Base-by-base conservation (phyloP, 2,888 invertebrate species). In the Chouioia cunea region DNA sequence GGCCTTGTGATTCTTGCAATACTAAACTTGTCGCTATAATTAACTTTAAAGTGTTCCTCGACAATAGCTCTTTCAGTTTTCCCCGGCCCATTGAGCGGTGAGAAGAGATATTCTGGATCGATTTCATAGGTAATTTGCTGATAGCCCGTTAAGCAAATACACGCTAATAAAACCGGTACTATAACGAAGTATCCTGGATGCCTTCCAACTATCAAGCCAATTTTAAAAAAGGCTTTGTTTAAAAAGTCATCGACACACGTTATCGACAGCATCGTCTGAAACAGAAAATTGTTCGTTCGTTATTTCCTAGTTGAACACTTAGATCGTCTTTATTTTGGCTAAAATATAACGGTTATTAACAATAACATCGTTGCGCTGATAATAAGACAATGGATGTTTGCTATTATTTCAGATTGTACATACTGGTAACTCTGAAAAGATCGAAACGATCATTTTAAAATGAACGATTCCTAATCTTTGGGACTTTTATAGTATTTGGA, bases 41-140 rank as follows among this genome's bases (percentile, higher is more conserved):
- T 96, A 71, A 95, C 93, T 88, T 94, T 95, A 86, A 97, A 97
- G 80, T 90, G 89, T 76, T 91, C 89, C 82, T 96, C 96, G 15
- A 95, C 94, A 63, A 94, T 90, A 27, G 91, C 90, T 77, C 96
- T 89, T 83, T 96, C 96, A 56, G 88, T 84, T 86, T 95, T 95
- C 15, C 94, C 95, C 77, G 93, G 93, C 0, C 96, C 96, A 79
- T 93, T 92, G 75, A 94, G 89, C 0, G 97, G 97, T 47, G 95
- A 95, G 87, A 96, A 97, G 18, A 97, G 89, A 86, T 96, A 97
- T 85, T 96, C 96, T 0, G 96, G 96, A 86, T 96, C 96, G 87
- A 96, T 96, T 87, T 96, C 94, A 87, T 95, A 96, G 83, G 92
- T 88, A 71, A 96, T 89, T 83, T 91, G 89, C 86, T 96, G 96